A percentile compares a stretch with the other conserved stretches of the same genome.
Conservation (phyloP, 2,888 invertebrate species). For the Melanostoma mellinum region DNA sequence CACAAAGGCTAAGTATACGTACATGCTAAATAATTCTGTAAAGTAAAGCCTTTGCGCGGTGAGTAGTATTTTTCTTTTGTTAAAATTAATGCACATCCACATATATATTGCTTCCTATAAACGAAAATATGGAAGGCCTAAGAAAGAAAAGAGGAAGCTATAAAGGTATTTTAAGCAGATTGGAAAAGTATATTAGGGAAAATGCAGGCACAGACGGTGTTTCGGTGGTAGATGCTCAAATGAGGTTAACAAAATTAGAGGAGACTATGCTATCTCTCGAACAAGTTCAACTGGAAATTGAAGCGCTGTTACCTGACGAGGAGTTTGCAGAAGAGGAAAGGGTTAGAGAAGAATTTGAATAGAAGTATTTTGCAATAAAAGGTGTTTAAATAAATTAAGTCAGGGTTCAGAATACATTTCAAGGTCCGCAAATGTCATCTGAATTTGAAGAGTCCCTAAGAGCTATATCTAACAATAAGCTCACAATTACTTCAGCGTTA, state of each 20-base stretch:
- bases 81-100: too few species aligned
- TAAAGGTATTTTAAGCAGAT: slow-evolving; percentile 3
- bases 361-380: slow-evolving; percentile 8
- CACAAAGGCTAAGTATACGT: too few species aligned
- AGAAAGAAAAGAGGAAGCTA: background rate
- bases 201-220: too few species aligned
- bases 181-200: slow-evolving; percentile 8
- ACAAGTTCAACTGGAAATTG: slow-evolving; percentile 10
- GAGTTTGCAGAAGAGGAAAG: slow-evolving; percentile 1
- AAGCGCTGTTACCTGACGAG: background rate
- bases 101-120: too few species aligned
- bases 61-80: too few species aligned
- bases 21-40: too few species aligned
- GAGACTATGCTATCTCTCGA: too few species aligned
- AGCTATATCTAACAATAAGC: background rate
- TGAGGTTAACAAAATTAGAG: too few species aligned
- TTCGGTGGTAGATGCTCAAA: too few species aligned
- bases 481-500: background rate
- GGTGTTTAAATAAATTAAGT: slow-evolving; percentile 17
- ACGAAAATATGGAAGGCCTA: background rate
- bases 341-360: background rate
- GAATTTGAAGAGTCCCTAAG: background rate
- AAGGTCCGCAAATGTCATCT: background rate
- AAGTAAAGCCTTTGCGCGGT: too few species aligned
- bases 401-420: background rate